These are phyloP conservation scores for Aromia moschata DNA, from an alignment of 2,888 invertebrate genomes.

Conservation along the genomic window DNA sequence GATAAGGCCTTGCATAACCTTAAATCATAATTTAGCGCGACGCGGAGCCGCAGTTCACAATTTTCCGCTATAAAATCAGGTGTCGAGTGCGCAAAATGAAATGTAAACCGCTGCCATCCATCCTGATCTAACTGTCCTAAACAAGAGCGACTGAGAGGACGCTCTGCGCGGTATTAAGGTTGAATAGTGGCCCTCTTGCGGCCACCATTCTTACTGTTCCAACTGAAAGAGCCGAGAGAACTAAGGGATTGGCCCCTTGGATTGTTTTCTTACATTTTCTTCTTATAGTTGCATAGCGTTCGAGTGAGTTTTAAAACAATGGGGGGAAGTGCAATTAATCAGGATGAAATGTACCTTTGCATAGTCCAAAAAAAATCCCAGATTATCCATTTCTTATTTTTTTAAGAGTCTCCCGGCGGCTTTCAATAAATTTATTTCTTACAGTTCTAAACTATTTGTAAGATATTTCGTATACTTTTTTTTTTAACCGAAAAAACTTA, in stretches of 20 bases:
- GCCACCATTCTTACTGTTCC: no score
- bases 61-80: conserved; percentile 36
- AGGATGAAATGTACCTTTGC: no score
- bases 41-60: conserved; percentile 10
- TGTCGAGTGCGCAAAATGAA: conserved; percentile 42
- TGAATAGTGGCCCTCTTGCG: conserved; percentile 41
- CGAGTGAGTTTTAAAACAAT: no score
- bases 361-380: no score
- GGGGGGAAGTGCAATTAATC: no score
- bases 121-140: conserved; percentile 44
- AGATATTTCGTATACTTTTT: no score
- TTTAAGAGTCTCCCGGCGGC: no score
- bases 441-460: no score
- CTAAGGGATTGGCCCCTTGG: conserved; percentile 22
- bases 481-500: no score
- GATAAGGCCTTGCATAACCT: conserved; percentile 12
- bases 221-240: no score
- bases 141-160: conserved; percentile 40
- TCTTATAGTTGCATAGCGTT: conserved; percentile 25
- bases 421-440: no score
- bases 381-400: no score
- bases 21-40: conserved; percentile 27
- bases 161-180: conserved; percentile 31
- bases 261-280: conserved; percentile 25
- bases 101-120: conserved; percentile 43